These are phyloP conservation scores for Scaptodrosophila latifasciaeformis DNA, from an alignment of 2,888 invertebrate species.

Conservation along the genomic window DNA sequence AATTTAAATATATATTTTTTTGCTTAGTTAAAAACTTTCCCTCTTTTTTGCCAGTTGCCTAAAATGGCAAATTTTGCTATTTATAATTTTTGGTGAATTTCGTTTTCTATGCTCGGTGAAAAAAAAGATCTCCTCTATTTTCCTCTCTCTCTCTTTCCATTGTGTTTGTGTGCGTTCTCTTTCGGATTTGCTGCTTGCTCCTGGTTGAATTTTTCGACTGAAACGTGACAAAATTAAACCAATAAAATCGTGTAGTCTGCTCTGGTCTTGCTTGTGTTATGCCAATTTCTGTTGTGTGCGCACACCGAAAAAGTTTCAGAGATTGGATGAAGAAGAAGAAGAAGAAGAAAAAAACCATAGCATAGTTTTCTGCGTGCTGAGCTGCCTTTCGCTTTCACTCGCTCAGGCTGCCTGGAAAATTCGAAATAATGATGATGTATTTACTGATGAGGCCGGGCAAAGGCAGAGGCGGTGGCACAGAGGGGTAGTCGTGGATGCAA, in stretches of 20 bases:
- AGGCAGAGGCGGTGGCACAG: conserved; percentile 14
- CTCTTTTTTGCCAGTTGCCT: conserved; percentile 26
- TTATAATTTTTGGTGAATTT: conserved; percentile 33
- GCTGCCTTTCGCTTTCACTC: conserved; percentile 37
- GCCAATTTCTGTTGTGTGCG: too few species aligned
- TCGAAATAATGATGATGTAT: not conserved
- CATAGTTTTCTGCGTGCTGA: conserved; percentile 41
- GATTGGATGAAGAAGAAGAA: not conserved
- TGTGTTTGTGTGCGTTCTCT: conserved; percentile 1
- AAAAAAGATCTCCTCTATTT: conserved; percentile 11
- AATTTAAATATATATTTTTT: too few species aligned
- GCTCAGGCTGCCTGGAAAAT: too few species aligned
- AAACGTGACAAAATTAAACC: conserved; percentile 62
- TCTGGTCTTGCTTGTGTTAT: too few species aligned
- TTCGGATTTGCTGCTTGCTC: conserved; percentile 8
- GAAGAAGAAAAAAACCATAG: conserved; percentile 18
- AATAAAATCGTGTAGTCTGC: conserved; percentile 33
- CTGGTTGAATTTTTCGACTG: conserved; percentile 23
- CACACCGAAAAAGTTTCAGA: not conserved
- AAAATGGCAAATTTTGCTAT: conserved; percentile 62
- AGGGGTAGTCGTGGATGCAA: not conserved
- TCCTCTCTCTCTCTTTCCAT: conserved; percentile 1
- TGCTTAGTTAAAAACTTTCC: not conserved
- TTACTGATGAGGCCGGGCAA: not conserved
- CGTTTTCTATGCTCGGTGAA: conserved; percentile 10